These are phyloP conservation scores for Rattus rattus DNA, from an alignment of 2,113 vertebrate species.

Conservation along the genomic window DNA sequence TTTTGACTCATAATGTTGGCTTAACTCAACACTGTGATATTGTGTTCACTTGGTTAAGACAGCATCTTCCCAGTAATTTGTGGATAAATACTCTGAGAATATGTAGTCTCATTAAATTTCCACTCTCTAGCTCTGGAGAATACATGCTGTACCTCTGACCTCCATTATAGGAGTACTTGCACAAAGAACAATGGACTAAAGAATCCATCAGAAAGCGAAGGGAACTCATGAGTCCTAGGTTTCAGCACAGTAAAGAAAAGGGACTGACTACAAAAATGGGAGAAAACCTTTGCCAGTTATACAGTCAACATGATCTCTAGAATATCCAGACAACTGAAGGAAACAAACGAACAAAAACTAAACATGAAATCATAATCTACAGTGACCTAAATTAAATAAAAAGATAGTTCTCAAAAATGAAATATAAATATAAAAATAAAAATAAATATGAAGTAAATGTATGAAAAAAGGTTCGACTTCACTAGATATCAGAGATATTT, in stretches of 20 bases:
- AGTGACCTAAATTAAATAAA: background rate
- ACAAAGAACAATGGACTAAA: background rate
- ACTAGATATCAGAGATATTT: background rate
- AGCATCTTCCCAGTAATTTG: constrained; percentile 24
- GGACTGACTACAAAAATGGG: background rate
- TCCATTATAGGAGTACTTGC: background rate
- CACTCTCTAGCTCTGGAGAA: background rate
- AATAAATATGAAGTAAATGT: background rate
- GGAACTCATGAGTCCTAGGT: background rate
- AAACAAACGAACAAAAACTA: background rate
- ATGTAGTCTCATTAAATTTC: background rate
- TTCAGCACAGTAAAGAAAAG: background rate
- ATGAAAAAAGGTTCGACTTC: background rate
- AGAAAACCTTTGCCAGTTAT: background rate
- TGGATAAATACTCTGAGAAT: constrained; percentile 27
- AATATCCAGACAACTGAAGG: background rate
- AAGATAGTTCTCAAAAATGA: background rate
- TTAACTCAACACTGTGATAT: background rate
- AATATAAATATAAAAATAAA: background rate
- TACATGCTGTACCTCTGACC: background rate
- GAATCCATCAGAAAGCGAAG: background rate
- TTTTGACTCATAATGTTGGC: background rate
- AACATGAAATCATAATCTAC: background rate
- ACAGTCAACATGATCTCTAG: background rate
- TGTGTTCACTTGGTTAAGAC: constrained; percentile 29